phyloP scores from a whole-genome alignment of 2,888 invertebrate species.

The Osedax frankpressi region DNA sequence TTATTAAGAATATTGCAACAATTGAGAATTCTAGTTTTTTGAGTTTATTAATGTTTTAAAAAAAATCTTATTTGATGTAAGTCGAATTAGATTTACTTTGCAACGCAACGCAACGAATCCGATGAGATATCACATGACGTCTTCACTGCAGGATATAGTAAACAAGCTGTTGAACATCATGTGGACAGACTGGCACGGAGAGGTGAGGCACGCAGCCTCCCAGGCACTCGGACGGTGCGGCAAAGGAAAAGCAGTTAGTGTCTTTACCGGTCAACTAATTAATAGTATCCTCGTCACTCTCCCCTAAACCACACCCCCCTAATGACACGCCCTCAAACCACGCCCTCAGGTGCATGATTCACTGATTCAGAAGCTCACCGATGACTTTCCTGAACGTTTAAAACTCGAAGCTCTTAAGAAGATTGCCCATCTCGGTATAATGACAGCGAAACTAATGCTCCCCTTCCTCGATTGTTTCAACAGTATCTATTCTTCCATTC shows the following conservation, averaged over 20 bases:
- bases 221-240: constrained; percentile 45
- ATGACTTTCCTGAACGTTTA: constrained; percentile 32
- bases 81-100: too few relatives aligned
- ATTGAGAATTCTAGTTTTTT: too few relatives aligned
- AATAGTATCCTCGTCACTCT: background rate
- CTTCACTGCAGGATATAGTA: constrained; percentile 35
- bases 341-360: constrained; percentile 43
- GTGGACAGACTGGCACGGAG: constrained; percentile 46
- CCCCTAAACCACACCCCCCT: background rate
- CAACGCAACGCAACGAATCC: too few relatives aligned
- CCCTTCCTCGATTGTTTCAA: constrained; percentile 42
- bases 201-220: constrained; percentile 41
- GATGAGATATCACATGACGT: too few relatives aligned
- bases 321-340: background rate
- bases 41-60: too few relatives aligned
- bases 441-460: constrained; percentile 45
- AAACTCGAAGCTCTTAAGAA: constrained; percentile 42
- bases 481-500: constrained; percentile 41
- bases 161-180: constrained; percentile 41
- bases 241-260: constrained; percentile 34
- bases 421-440: constrained; percentile 45
- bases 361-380: constrained; percentile 32
- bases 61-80: too few relatives aligned
- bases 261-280: background rate
- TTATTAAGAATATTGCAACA: too few relatives aligned